These are phyloP conservation scores for Busseola fusca DNA, from an alignment of 2,888 invertebrate genomes.

Conservation along the genomic window DNA sequence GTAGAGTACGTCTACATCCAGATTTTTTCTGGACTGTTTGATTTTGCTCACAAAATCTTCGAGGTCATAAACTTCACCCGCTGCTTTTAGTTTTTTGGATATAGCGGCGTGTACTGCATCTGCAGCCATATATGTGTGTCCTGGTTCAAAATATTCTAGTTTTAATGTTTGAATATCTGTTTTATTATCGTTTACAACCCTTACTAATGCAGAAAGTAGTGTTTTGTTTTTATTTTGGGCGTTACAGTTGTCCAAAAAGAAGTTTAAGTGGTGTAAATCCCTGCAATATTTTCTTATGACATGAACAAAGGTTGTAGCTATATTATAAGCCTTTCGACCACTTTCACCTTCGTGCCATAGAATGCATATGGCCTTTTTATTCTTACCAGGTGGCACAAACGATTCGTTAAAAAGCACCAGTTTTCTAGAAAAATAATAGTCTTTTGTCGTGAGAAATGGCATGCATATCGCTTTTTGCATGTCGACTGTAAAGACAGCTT, in stretches of 20 bases:
- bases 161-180: conserved; percentile 15
- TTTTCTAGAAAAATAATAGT: conserved; percentile 13
- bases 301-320: conserved; percentile 29
- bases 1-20: conserved; percentile 12
- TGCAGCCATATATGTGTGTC: conserved; percentile 55
- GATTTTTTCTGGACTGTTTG: conserved; percentile 13
- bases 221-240: no score
- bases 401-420: conserved; percentile 9
- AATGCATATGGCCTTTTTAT: conserved; percentile 9
- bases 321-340: conserved; percentile 8
- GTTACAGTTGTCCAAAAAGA: no score
- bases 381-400: conserved; percentile 15
- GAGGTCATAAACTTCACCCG: conserved; percentile 9
- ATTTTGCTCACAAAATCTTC: conserved; percentile 19
- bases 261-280: not conserved
- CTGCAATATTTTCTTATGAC: not conserved
- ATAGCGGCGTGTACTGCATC: conserved; percentile 55
- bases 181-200: not conserved
- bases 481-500: not conserved
- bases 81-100: conserved; percentile 44
- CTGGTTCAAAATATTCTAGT: conserved; percentile 53
- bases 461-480: not conserved
- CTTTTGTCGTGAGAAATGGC: conserved; percentile 5
- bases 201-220: not conserved
- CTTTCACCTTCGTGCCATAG: conserved; percentile 14